These are phyloP conservation scores for Creontiades dilutus DNA, from an alignment of 2,888 invertebrate species.

Conservation along the genomic window DNA sequence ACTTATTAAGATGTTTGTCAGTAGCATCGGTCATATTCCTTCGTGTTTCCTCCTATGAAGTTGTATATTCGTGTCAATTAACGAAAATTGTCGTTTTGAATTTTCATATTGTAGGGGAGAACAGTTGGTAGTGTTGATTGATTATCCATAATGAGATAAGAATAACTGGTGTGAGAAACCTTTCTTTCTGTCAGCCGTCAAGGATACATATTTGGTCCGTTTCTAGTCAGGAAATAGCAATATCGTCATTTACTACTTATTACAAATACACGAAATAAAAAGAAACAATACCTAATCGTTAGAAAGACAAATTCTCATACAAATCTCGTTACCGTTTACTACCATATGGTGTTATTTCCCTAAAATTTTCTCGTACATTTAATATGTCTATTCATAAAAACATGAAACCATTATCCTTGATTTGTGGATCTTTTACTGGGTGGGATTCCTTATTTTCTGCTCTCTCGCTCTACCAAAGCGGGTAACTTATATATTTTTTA, in stretches of 20 bases:
- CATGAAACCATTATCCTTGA: neutral
- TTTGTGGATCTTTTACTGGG: neutral
- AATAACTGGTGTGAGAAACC: neutral
- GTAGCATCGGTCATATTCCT: neutral
- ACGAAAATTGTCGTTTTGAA: neutral
- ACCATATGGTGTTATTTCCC: neutral
- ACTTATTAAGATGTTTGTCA: no score
- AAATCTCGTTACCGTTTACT: neutral
- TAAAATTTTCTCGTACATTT: neutral
- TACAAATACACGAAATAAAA: neutral
- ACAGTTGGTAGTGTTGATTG: neutral
- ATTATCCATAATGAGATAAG: neutral
- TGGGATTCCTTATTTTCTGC: neutral
- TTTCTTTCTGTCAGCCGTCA: neutral
- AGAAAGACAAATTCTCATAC: neutral
- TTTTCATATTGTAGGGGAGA: neutral
- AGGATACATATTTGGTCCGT: conserved; percentile 24
- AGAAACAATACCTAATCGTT: neutral
- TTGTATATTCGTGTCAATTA: neutral
- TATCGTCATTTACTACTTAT: neutral
- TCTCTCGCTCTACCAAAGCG: neutral
- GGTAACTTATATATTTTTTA: neutral
- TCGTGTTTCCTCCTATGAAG: neutral
- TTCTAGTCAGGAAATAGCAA: conserved; percentile 33
- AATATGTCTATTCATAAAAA: no score